These are phyloP conservation scores for Solenodon paradoxus DNA, from an alignment of 2,113 vertebrate genomes.

Conservation along the genomic window DNA sequence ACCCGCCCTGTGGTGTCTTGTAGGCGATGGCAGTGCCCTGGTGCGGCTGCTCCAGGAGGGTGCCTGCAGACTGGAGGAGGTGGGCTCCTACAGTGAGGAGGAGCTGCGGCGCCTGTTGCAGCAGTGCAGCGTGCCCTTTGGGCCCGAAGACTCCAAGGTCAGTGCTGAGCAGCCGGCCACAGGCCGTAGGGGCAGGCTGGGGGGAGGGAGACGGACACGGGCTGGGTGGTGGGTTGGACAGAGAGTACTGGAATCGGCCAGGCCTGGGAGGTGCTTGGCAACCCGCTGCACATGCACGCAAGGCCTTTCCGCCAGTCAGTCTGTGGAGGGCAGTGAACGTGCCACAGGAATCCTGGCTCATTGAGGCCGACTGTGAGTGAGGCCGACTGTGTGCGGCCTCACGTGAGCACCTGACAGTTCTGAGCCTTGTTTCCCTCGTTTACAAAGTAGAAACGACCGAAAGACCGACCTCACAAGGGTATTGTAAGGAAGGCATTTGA, in stretches of 20 bases:
- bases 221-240: neutral
- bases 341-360: neutral
- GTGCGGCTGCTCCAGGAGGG: conserved; percentile 93
- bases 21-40: conserved; percentile 90
- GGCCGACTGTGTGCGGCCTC: no score
- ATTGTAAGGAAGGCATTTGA: neutral
- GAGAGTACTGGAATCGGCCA: neutral
- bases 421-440: neutral
- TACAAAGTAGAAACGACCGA: neutral
- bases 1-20: conserved; percentile 21
- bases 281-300: neutral
- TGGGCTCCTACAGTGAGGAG: conserved; percentile 86
- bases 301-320: neutral
- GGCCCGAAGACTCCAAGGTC: conserved; percentile 86
- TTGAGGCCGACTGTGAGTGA: no score
- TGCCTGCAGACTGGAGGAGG: conserved; percentile 86
- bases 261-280: neutral
- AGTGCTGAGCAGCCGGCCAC: fast-evolving
- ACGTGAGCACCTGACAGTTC: neutral
- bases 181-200: neutral
- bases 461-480: neutral
- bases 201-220: neutral
- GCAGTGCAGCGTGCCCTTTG: conserved; percentile 83
- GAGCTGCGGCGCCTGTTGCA: conserved; percentile 87
- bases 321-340: neutral